phyloP scores from a whole-genome alignment of 2,888 invertebrate genomes.

The Cataglyphis altisquamis region DNA sequence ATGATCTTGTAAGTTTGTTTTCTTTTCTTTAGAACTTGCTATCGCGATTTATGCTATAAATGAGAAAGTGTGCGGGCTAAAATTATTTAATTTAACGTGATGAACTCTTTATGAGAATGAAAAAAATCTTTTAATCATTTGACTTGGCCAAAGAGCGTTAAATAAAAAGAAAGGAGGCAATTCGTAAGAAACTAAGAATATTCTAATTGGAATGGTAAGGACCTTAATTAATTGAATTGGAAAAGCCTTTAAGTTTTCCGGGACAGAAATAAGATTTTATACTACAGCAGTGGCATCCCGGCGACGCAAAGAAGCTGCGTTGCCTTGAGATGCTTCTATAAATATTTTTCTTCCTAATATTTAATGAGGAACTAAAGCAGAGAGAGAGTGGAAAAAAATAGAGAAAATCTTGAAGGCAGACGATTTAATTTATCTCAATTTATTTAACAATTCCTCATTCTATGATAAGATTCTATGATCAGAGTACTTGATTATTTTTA shows the following conservation, averaged over 20 bases:
- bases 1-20: slow-evolving; percentile 6
- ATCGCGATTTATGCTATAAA: background rate
- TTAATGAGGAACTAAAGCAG: slow-evolving; percentile 36
- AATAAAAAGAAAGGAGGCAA: slow-evolving; percentile 7
- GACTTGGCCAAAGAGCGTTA: background rate
- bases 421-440: slow-evolving; percentile 52
- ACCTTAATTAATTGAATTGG: slow-evolving; percentile 55
- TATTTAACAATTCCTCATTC: slow-evolving; percentile 39
- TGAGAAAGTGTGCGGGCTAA: slow-evolving; percentile 1
- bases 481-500: background rate
- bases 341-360: slow-evolving; percentile 50
- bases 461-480: slow-evolving; percentile 1
- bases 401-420: slow-evolving; percentile 4
- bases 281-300: slow-evolving; percentile 19
- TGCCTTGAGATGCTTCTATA: slow-evolving; percentile 35
- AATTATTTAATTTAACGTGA: slow-evolving; percentile 34
- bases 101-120: slow-evolving; percentile 2
- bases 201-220: slow-evolving; percentile 43
- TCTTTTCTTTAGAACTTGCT: background rate
- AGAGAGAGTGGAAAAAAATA: slow-evolving; percentile 3
- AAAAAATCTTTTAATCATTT: slow-evolving; percentile 46
- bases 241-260: slow-evolving; percentile 49
- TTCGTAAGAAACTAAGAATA: slow-evolving; percentile 43
- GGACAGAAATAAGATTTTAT: slow-evolving; percentile 43
- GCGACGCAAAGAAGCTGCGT: slow-evolving; percentile 23